phyloP scores from a whole-genome alignment of 2,888 invertebrate genomes.

The Osmoderma eremita region DNA sequence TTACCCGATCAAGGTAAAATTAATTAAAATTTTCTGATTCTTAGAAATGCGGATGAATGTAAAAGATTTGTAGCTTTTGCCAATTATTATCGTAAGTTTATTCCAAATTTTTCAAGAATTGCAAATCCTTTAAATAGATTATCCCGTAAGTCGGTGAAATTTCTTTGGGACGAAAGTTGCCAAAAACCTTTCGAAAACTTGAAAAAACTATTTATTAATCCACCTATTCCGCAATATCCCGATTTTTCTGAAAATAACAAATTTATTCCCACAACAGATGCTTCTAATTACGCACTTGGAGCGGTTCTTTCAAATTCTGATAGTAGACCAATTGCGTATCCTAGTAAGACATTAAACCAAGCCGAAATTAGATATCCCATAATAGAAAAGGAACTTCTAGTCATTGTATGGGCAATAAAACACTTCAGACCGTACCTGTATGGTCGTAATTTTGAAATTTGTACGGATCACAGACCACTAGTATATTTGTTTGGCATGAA shows the following conservation, averaged over 20 bases:
- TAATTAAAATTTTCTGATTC: slow-evolving; percentile 32
- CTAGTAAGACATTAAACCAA: slow-evolving; percentile 19
- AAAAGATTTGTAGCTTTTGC: slow-evolving; percentile 55
- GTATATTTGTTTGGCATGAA: slow-evolving; percentile 49
- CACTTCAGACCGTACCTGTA: slow-evolving; percentile 48
- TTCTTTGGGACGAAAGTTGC: slow-evolving; percentile 1
- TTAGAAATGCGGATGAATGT: slow-evolving; percentile 36
- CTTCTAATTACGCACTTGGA: slow-evolving; percentile 8
- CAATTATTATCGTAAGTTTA: slow-evolving; percentile 59
- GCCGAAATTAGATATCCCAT: slow-evolving; percentile 19
- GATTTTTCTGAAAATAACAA: not conserved
- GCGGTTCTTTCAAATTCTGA: slow-evolving; percentile 1
- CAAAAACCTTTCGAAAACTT: not conserved
- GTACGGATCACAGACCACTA: slow-evolving; percentile 49
- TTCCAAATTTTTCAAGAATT: slow-evolving; percentile 53
- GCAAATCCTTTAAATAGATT: slow-evolving; percentile 52
- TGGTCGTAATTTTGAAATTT: slow-evolving; percentile 45
- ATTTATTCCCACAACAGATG: slow-evolving; percentile 20
- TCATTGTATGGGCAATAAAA: slow-evolving; percentile 48
- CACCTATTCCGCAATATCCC: not conserved
- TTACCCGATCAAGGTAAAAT: slow-evolving; percentile 49
- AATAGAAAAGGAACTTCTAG: slow-evolving; percentile 47
- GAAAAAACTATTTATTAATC: not conserved
- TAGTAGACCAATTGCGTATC: slow-evolving; percentile 20
- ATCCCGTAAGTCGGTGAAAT: slow-evolving; percentile 1